Conservation (phyloP, 2,113 vertebrate genomes). For the Butorides virescens region DNA sequence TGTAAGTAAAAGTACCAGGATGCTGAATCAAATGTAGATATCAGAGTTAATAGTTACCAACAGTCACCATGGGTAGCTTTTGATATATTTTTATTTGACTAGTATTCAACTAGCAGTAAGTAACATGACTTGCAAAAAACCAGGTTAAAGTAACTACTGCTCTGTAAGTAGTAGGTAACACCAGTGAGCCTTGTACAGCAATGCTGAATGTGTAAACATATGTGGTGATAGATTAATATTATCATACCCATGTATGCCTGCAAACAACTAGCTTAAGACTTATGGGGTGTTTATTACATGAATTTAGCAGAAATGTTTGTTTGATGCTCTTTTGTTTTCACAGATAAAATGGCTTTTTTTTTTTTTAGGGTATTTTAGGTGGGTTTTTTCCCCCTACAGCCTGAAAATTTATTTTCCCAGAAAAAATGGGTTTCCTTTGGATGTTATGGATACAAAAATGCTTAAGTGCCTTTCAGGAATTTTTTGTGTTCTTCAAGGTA, state of each 20-base stretch:
- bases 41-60: background rate
- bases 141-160: background rate
- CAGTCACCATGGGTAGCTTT: background rate
- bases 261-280: background rate
- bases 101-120: background rate
- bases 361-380: background rate
- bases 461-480: background rate
- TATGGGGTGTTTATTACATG: background rate
- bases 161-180: background rate
- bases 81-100: background rate
- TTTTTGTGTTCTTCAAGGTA: background rate
- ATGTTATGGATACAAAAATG: background rate
- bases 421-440: background rate
- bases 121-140: background rate
- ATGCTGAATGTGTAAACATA: background rate
- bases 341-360: background rate
- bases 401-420: background rate
- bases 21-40: background rate
- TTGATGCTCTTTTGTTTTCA: background rate
- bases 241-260: background rate
- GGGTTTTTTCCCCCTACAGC: fast-evolving
- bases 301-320: background rate
- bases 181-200: background rate
- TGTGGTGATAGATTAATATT: background rate
- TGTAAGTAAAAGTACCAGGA: background rate